Evolutionary conservation across 2,888 invertebrate species (phyloP).

Genomic region (Eurois occulta): DNA sequence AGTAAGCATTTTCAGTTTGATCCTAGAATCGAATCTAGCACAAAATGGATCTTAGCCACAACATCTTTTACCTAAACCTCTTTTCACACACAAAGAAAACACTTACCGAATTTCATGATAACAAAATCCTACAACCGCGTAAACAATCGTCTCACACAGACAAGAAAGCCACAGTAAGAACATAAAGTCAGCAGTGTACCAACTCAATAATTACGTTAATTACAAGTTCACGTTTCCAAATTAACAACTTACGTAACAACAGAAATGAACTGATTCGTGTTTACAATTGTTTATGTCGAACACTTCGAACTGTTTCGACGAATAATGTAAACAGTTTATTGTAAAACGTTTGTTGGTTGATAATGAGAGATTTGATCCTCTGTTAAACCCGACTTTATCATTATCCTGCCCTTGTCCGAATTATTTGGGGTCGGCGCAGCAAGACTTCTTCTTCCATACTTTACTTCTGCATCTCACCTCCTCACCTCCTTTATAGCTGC

Average conservation of each 20-base stretch:
- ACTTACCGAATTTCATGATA: slow-evolving; percentile 45
- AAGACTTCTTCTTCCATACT: neutral
- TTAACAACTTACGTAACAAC: slow-evolving; percentile 60
- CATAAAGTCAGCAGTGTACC: slow-evolving; percentile 37
- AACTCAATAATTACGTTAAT: slow-evolving; percentile 63
- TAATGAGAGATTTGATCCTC: neutral
- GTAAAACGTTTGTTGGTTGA: slow-evolving; percentile 1
- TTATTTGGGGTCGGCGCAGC: neutral
- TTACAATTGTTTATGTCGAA: slow-evolving; percentile 47
- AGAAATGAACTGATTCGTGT: slow-evolving; percentile 45
- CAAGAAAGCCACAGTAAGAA: slow-evolving; percentile 31
- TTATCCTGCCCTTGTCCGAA: neutral
- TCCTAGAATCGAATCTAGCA: neutral
- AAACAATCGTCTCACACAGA: slow-evolving; percentile 12
- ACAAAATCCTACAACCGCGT: neutral
- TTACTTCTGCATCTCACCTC: neutral
- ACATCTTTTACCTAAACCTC: neutral
- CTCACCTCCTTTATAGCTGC: neutral
- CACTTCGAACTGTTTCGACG: slow-evolving; percentile 21
- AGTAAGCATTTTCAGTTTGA: neutral
- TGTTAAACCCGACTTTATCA: neutral
- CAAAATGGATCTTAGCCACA: neutral
- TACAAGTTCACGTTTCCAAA: slow-evolving; percentile 67
- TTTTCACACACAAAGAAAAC: neutral
- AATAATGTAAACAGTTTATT: slow-evolving; percentile 36